Base-by-base conservation (phyloP, 2,113 vertebrate genomes). In the Ochotona princeps region DNA sequence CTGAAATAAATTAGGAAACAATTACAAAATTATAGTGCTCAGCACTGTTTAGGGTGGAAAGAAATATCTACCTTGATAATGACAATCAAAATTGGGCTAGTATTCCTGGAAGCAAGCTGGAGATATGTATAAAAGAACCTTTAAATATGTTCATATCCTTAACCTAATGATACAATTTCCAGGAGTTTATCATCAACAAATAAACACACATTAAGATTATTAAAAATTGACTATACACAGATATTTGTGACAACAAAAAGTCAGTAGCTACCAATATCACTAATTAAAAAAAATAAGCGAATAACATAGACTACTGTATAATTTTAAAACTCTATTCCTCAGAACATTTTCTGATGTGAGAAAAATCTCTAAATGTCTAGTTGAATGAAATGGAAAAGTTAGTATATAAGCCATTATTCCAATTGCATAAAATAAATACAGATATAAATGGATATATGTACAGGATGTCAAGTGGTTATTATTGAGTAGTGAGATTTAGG, bases 81-180 rank as follows among this genome's bases (percentile, higher is more conserved):
- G 60, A 83, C 38, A 83, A 38, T 76, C 66, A 88, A 93, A 60
- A 67, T 72, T 20, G 23, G 7, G 54, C 69, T 49, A 30, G 5
- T 47, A 83, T 87, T 87, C 82, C 30, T 90, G 69, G 54, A 89
- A 89, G 80, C 89, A 93, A 91, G 66, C 32, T 80, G 47, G 1
- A 60, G 79, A 44, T 67, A 32, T 61, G 7, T 32, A 60, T 74
- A 35, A 67, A 70, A 67, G 51, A 35, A 57, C 30, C 26, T 79
- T 25, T 70, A 72, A 79, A 61, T 32, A 30, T 75, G 11, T 28
- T 38, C 35, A 85, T 90, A 72, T 35, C 18, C 35, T 95, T 82
- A 25, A 86, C 47, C 6, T 32, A 87, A 7, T 84, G 60, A 87
- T 70, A 87, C 38, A 67, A 5, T 90, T 87, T 83, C n/a, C 87